Conservation (phyloP, 2,888 invertebrate species). For the Heliothis peltigera region DNA sequence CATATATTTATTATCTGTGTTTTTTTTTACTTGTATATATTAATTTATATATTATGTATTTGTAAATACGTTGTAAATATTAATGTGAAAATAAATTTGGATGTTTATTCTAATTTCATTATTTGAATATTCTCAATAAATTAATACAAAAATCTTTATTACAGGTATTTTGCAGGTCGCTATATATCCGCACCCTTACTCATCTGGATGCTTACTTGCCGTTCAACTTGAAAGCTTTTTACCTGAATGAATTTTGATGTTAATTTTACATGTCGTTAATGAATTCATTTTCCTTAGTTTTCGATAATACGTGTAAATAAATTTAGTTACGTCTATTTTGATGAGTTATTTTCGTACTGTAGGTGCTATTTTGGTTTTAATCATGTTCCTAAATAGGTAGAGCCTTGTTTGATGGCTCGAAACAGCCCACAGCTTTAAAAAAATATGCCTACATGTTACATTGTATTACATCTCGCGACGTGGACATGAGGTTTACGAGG, state of each 20-base stretch:
- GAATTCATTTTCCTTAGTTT: conserved; percentile 42
- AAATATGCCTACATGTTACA: no score
- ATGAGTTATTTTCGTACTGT: conserved; percentile 33
- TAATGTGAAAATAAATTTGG: no score
- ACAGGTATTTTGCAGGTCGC: conserved; percentile 1
- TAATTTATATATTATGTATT: no score
- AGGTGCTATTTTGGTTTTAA: conserved; percentile 5
- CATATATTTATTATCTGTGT: no score
- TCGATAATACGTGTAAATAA: conserved; percentile 26
- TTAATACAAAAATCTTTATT: no score
- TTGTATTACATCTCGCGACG: no score
- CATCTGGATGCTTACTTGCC: conserved; percentile 47
- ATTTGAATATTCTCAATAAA: no score
- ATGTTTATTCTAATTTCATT: no score
- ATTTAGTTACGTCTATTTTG: conserved; percentile 25
- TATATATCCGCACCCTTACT: conserved; percentile 46
- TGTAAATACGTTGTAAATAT: no score
- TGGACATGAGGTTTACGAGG: no score
- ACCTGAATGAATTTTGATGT: conserved; percentile 61
- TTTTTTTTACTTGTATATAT: no score
- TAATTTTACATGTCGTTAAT: conserved; percentile 64
- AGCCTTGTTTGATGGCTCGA: not conserved
- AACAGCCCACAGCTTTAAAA: not conserved
- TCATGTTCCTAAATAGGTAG: conserved; percentile 8
- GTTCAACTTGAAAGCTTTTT: conserved; percentile 45